Evolutionary conservation across 2,888 invertebrate species (phyloP), one percentile per base, ranked within the genome.

Genomic region (Cremastinae sp.): DNA sequence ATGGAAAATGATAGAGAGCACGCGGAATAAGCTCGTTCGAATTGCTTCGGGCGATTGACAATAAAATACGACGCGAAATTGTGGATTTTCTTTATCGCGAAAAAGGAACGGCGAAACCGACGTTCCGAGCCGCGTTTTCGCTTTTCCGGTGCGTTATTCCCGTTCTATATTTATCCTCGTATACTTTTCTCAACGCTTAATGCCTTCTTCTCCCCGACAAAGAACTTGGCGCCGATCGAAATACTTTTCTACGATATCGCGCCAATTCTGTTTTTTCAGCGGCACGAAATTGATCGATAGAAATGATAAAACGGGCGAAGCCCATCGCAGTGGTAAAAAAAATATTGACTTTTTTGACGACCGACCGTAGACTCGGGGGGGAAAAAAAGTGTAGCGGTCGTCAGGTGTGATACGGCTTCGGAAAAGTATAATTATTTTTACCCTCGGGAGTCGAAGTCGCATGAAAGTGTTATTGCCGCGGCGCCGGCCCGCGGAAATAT

Each of bases 91-190:
- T 74, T 66, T 54, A 66, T 68, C 62, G 61, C n/a, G 18, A 58
- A 38, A 28, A n/a, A n/a, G n/a, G 28, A 28, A 28, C 62, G 22
- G n/a, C 34, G 54, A 36, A 34, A 28, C 12, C 14, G 8, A 8
- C 16, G 9, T 18, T 14, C n/a, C 45, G 45, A 38, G 20, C 28
- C 16, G 49, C 28, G 58, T 59, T 51, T 66, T 61, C 47, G 28
- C 12, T 61, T 54, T 73, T 20, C 53, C 36, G 10, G 51, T 72
- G 45, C 59, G 28, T 28, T 2, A 68, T 43, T 59, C 64, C 47
- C 47, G 38, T 76, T 62, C 64, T 68, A 71, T 64, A 65, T 70
- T 74, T 64, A 74, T 64, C 56, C 64, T 16, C 41, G 36, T n/a
- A n/a, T n/a, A n/a, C 64, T 5, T 5, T 28, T 28, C 28, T 2